These are phyloP conservation scores for Drosophila pachea DNA, from an alignment of 1,140 invertebrate genomes.

Conservation along the genomic window DNA sequence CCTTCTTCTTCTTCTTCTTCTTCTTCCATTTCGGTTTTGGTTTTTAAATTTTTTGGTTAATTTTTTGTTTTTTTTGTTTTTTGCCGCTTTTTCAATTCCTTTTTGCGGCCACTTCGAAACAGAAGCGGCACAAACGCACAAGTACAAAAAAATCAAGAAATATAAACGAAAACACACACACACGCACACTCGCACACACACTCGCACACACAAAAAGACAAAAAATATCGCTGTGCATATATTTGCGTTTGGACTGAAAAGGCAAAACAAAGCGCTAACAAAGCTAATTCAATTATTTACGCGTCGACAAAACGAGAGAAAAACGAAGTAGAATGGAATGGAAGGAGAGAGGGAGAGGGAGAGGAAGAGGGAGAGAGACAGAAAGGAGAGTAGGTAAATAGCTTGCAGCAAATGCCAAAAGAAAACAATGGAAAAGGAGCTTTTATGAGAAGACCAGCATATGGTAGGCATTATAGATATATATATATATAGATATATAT, in stretches of 20 bases:
- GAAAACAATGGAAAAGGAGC: constrained; percentile 5
- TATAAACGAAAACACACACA: not conserved
- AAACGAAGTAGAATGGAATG: not conserved
- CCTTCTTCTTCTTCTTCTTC: no score
- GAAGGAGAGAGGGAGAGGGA: not conserved
- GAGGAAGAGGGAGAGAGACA: not conserved
- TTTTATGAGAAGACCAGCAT: constrained; percentile 25
- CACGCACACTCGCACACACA: no score
- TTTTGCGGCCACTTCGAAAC: constrained; percentile 10
- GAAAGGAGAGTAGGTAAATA: not conserved
- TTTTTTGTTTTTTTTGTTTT: constrained; percentile 3
- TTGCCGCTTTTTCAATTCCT: constrained; percentile 13
- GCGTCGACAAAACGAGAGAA: constrained; percentile 48
- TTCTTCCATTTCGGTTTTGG: no score
- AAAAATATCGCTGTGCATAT: constrained; percentile 21
- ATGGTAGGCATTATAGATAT: no score
- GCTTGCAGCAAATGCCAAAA: constrained; percentile 4
- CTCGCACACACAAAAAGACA: not conserved
- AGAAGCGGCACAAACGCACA: constrained; percentile 8
- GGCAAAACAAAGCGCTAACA: constrained; percentile 54
- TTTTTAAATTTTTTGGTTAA: no score
- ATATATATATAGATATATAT: no score
- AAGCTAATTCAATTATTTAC: constrained; percentile 70
- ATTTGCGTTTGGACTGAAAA: constrained; percentile 28
- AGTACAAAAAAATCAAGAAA: not conserved